Base-by-base conservation (phyloP, 2,113 vertebrate genomes). In the Sceloporus undulatus region DNA sequence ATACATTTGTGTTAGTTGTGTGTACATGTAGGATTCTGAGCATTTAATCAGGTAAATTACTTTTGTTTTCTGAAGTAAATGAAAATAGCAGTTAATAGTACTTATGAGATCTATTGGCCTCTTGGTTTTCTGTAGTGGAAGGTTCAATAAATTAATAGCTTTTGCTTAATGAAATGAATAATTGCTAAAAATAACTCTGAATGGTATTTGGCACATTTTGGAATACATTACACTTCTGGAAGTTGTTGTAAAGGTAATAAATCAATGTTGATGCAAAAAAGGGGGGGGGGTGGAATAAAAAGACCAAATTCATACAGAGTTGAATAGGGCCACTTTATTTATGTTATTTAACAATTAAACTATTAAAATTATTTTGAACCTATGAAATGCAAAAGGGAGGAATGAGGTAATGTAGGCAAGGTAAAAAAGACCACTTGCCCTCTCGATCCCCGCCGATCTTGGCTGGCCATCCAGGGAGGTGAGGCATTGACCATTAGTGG, bases 41-140 rank as follows among this genome's bases (percentile, higher is more conserved):
- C 9, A 65, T 6, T 75, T 91, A 73, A 77, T 91, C 77, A 66
- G 29, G 90, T 89, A 62, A 89, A 89, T 75, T 75, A 86, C 48
- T 14, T 80, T 87, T 2, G 48, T 84, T 89, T 93, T 92, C 25
- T 88, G 56, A 73, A 29, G 0, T 4, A 0, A 91, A 91, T 91
- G n/a, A 0, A 0, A 81, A 81, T 19, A 83, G 14, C 52, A 91
- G 78, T n/a, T 70, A 65, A 75, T 91, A 90, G 25, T 66, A 84
- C 83, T 14, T 18, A 65, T 73, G 3, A 62, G 0, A 11, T 11
- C 34, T 54, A 4, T 9, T 71, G 89, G 19, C 0, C 0, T 16
- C 90, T 90, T 79, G 38, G 2, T 48, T 80, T 89, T 92, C 82
- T 25, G 85, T 91, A 82, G 0, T 29, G 25, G 78, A 68, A 1